Percentiles rank a stretch among this genome's conserved stretches.
Conservation (phyloP, 1,140 invertebrate genomes). For the Heliconius congener region DNA sequence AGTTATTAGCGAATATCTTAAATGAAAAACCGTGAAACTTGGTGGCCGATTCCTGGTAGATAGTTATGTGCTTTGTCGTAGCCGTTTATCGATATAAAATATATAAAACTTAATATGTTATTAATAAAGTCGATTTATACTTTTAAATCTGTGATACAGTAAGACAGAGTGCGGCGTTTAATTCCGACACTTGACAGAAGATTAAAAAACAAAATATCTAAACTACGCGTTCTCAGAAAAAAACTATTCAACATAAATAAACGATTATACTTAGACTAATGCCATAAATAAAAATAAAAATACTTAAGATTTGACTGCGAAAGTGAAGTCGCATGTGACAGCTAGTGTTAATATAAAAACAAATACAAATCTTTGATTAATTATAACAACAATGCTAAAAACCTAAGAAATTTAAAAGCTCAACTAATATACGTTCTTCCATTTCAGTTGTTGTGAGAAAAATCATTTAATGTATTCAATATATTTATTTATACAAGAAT, state of each 20-base stretch:
- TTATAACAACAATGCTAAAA: not conserved
- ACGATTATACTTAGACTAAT: too few species aligned
- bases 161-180: not conserved
- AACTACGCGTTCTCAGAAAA: too few species aligned
- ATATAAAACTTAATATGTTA: not conserved
- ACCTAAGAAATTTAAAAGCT: not conserved
- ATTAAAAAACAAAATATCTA: too few species aligned
- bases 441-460: not conserved
- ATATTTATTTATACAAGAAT: conserved; percentile 4
- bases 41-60: conserved; percentile 58
- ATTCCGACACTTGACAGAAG: not conserved
- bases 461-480: not conserved
- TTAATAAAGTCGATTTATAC: not conserved
- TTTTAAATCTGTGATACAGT: not conserved
- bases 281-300: too few species aligned
- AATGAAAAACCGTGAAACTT: conserved; percentile 50
- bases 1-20: conserved; percentile 61
- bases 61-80: conserved; percentile 48
- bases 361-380: not conserved
- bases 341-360: not conserved
- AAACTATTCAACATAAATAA: too few species aligned
- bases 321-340: too few species aligned
- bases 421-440: not conserved
- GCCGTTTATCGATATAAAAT: conserved; percentile 21
- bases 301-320: too few species aligned